Evolutionary conservation across 2,797 vertebrate genomes (phyloP).

Genomic region (Crocodylus rhombifer): DNA sequence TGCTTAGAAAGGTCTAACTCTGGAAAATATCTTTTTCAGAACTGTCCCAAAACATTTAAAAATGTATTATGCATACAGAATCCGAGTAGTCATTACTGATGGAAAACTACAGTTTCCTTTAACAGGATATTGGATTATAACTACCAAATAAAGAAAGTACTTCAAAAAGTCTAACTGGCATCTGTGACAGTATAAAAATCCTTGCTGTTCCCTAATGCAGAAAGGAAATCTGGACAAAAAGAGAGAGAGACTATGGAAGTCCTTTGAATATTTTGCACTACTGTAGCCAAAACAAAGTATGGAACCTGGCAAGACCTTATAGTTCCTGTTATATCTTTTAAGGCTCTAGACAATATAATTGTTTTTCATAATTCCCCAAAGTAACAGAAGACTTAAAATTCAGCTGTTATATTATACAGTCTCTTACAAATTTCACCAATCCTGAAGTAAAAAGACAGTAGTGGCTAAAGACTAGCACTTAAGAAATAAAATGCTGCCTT

Average conservation of each 20-base stretch:
- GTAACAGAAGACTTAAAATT: background rate
- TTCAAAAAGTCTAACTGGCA: conserved; percentile 50
- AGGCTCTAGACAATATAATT: background rate
- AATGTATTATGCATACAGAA: conserved; percentile 20
- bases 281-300: conserved; percentile 25
- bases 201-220: conserved; percentile 29
- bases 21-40: background rate
- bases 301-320: background rate
- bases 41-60: conserved; percentile 52
- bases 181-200: conserved; percentile 29
- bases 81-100: conserved; percentile 30
- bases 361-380: background rate
- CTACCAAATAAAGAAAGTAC: conserved; percentile 41
- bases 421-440: background rate
- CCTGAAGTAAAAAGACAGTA: background rate
- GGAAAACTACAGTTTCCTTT: conserved; percentile 52
- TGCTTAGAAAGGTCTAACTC: background rate
- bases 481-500: background rate
- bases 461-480: background rate
- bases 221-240: conserved; percentile 16
- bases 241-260: conserved; percentile 13
- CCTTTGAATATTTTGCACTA: background rate
- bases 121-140: conserved; percentile 53
- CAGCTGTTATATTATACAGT: background rate
- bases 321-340: background rate